A percentile compares a stretch with the other conserved stretches of the same genome.
phyloP scores from a whole-genome alignment of 2,113 vertebrate genomes.

The Typhlomys cinereus region DNA sequence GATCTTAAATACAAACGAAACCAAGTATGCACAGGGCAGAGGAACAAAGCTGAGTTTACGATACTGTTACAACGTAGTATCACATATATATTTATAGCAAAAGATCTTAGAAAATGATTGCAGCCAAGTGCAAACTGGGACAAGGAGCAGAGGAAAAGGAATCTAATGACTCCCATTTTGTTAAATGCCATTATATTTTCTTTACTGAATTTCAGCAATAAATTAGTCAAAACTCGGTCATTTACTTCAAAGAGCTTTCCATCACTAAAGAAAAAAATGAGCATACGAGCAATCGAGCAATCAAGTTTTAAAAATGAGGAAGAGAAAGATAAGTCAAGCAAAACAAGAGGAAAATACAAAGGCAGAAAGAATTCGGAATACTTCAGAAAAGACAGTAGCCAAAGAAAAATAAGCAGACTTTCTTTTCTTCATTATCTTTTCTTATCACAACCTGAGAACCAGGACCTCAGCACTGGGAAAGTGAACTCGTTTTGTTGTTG shows the following conservation, averaged over 20 bases:
- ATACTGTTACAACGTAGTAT: neutral
- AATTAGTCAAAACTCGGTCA: neutral
- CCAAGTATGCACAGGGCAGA: neutral
- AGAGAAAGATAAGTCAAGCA: no score
- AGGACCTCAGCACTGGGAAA: neutral
- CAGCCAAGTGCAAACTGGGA: neutral
- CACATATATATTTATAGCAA: neutral
- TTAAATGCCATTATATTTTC: neutral
- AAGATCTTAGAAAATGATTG: constrained; percentile 10
- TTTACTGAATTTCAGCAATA: neutral
- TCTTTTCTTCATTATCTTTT: neutral
- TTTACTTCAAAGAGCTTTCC: neutral
- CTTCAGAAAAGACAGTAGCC: neutral
- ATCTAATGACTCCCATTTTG: neutral
- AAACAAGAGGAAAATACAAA: neutral
- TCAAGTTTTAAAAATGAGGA: no score
- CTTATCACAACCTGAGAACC: neutral
- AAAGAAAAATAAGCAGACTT: neutral
- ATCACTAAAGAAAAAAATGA: neutral
- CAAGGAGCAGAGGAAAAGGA: neutral
- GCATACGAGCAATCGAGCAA: neutral
- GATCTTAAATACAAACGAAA: constrained; percentile 20
- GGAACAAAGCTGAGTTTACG: neutral
- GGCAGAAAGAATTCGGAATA: neutral
- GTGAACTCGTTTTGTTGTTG: neutral